phyloP scores from a whole-genome alignment of 2,797 vertebrate genomes.

The Cyprinella venusta region DNA sequence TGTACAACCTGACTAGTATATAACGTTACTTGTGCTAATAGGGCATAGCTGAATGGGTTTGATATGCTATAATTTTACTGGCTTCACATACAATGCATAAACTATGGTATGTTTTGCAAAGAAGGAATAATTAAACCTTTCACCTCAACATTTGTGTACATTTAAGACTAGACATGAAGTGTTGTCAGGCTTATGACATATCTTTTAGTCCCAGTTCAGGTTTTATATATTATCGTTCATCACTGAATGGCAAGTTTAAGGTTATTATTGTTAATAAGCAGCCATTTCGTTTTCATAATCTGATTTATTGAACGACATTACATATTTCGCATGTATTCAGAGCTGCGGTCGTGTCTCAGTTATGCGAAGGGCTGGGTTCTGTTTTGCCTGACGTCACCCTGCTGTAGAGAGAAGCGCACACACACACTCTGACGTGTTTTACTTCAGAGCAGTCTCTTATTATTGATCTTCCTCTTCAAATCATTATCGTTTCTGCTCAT shows the following conservation, averaged over 20 bases:
- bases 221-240: neutral
- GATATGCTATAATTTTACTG: neutral
- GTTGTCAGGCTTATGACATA: neutral
- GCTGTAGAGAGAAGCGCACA: conserved; percentile 6
- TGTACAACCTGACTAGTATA: neutral
- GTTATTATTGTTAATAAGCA: neutral
- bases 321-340: neutral
- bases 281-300: neutral
- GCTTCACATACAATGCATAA: neutral
- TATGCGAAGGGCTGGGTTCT: conserved; percentile 44
- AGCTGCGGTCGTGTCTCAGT: conserved; percentile 45
- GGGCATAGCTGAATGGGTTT: neutral
- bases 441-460: neutral
- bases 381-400: conserved; percentile 60
- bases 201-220: neutral
- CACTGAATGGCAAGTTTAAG: neutral
- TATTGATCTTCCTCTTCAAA: neutral
- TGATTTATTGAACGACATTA: neutral
- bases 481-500: neutral
- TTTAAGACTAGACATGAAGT: neutral
- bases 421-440: neutral
- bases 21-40: neutral
- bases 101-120: neutral
- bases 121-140: neutral
- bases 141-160: neutral